phyloP scores from a whole-genome alignment of 2,797 vertebrate genomes.

The Austrolebias charrua region DNA sequence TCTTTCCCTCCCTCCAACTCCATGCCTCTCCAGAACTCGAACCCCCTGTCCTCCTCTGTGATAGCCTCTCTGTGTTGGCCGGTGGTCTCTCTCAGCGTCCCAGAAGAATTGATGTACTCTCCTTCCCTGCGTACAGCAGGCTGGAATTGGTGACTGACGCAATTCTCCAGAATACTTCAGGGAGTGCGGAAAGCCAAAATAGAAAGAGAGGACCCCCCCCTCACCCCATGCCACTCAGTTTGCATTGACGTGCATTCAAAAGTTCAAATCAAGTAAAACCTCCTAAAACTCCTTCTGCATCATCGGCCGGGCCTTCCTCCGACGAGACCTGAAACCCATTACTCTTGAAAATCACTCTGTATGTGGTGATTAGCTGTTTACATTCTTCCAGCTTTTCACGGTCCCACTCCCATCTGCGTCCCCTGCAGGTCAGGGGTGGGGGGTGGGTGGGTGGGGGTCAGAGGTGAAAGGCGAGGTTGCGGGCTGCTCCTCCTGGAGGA shows the following conservation, averaged over 20 bases:
- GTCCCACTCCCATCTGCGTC: constrained; percentile 28
- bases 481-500: constrained; percentile 63
- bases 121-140: constrained; percentile 42
- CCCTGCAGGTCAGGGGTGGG: constrained; percentile 58
- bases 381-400: constrained; percentile 44
- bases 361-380: constrained; percentile 57
- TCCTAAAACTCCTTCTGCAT: constrained; percentile 20
- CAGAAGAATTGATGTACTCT: constrained; percentile 65
- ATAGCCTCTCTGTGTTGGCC: constrained; percentile 57
- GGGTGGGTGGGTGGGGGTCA: constrained; percentile 61
- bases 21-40: constrained; percentile 53
- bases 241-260: constrained; percentile 24
- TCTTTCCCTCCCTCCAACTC: constrained; percentile 48
- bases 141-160: constrained; percentile 62
- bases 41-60: constrained; percentile 47
- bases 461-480: constrained; percentile 61
- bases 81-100: constrained; percentile 67
- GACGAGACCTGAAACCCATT: constrained; percentile 8
- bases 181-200: constrained; percentile 40
- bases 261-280: constrained; percentile 29
- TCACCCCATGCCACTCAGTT: neutral
- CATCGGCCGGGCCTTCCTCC: constrained; percentile 35
- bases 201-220: constrained; percentile 15
- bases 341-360: constrained; percentile 27
- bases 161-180: constrained; percentile 53